Percentiles rank a stretch among this genome's conserved stretches.
These are phyloP conservation scores for Neopipo cinnamomea DNA, from an alignment of 2,113 vertebrate species.

Conservation along the genomic window DNA sequence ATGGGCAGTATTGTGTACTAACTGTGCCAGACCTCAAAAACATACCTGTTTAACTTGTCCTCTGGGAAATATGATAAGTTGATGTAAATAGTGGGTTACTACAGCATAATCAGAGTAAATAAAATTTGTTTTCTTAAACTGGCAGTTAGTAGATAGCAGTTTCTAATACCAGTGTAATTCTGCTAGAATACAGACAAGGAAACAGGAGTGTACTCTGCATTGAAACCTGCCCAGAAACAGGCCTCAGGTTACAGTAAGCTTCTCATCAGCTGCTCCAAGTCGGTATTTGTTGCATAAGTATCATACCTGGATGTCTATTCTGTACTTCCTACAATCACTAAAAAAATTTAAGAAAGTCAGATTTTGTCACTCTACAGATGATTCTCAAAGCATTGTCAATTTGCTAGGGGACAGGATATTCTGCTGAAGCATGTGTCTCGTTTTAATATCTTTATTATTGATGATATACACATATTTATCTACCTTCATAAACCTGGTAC, in stretches of 20 bases:
- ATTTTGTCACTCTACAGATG: not conserved
- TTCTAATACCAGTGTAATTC: not conserved
- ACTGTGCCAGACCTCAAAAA: slow-evolving; percentile 26
- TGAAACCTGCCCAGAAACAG: not conserved
- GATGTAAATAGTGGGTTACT: slow-evolving; percentile 21
- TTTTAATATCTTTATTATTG: not conserved
- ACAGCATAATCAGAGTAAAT: slow-evolving; percentile 6
- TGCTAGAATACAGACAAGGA: not conserved
- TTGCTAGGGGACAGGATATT: not conserved
- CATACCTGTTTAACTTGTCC: slow-evolving; percentile 11
- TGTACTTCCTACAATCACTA: not conserved
- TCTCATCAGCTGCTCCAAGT: not conserved
- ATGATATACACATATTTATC: not conserved
- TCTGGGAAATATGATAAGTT: not conserved
- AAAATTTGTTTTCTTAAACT: not conserved
- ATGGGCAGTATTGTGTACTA: slow-evolving; percentile 15
- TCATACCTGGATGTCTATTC: not conserved
- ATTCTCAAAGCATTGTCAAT: not conserved
- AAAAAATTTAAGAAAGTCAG: not conserved
- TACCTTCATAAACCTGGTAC: not conserved
- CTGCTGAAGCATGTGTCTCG: not conserved
- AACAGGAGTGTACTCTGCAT: not conserved
- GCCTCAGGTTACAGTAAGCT: not conserved
- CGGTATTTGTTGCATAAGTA: not conserved
- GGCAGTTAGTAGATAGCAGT: not conserved